These are phyloP conservation scores for Plebejus anna DNA, from an alignment of 2,888 invertebrate species.

Conservation along the genomic window DNA sequence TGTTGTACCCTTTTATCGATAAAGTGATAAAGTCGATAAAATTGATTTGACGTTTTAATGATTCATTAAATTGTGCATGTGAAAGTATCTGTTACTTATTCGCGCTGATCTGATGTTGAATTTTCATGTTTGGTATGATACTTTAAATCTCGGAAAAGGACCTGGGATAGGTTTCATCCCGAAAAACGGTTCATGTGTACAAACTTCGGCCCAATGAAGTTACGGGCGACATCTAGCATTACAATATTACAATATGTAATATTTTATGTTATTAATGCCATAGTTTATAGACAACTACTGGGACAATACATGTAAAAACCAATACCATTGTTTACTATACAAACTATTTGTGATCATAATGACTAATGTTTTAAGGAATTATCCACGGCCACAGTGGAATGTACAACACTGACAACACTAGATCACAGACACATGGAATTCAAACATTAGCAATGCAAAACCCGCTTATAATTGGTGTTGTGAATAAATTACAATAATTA, in stretches of 20 bases:
- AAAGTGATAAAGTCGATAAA: neutral
- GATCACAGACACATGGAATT: conserved; percentile 11
- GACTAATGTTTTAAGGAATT: neutral
- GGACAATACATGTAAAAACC: neutral
- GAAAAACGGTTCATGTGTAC: too few relatives aligned
- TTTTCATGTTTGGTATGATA: too few relatives aligned
- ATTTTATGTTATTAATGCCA: too few relatives aligned
- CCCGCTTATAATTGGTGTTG: conserved; percentile 17
- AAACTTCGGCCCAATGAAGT: too few relatives aligned
- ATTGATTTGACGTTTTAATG: neutral
- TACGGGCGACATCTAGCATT: too few relatives aligned
- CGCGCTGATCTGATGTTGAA: neutral
- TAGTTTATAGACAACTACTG: too few relatives aligned
- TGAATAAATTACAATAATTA: conserved; percentile 26
- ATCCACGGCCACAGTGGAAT: neutral
- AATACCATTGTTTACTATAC: neutral
- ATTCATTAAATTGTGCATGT: neutral
- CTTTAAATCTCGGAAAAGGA: too few relatives aligned
- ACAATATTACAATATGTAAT: too few relatives aligned
- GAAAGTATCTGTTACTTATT: neutral
- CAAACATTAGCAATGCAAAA: conserved; percentile 26
- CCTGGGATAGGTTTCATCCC: too few relatives aligned
- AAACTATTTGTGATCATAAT: neutral
- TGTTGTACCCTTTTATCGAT: neutral
- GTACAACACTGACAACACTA: conserved; percentile 10